Conservation (phyloP, 2,888 invertebrate species). For the Orthosia gracilis region DNA sequence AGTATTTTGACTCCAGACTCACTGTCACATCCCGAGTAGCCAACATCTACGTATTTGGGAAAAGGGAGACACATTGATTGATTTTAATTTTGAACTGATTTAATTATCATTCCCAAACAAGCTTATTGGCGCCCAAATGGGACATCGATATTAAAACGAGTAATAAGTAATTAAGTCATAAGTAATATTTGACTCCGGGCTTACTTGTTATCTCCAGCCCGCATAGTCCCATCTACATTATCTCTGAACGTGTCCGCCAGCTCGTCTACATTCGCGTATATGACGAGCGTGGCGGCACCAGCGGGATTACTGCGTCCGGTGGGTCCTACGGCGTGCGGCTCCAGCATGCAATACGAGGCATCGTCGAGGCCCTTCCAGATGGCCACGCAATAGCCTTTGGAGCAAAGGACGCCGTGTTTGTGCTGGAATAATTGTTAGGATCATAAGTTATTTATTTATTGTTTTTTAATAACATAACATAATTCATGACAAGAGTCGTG, state of each 20-base stretch:
- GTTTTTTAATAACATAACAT: too few relatives aligned
- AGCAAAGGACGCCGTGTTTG: slow-evolving; percentile 82
- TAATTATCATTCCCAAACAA: too few relatives aligned
- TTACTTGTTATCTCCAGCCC: slow-evolving; percentile 81
- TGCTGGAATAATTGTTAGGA: slow-evolving; percentile 66
- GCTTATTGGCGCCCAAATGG: background rate
- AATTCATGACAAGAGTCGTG: too few relatives aligned
- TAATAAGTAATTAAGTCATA: too few relatives aligned
- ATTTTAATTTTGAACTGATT: too few relatives aligned
- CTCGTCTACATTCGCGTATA: slow-evolving; percentile 75
- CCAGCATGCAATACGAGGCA: slow-evolving; percentile 78
- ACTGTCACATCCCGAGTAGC: background rate
- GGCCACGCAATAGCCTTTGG: slow-evolving; percentile 84
- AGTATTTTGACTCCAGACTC: background rate
- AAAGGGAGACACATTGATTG: too few relatives aligned
- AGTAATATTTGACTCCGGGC: slow-evolving; percentile 21
- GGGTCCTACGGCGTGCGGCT: slow-evolving; percentile 84
- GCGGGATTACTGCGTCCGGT: slow-evolving; percentile 75
- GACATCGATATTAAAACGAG: background rate
- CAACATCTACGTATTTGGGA: too few relatives aligned
- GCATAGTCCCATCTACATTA: slow-evolving; percentile 75
- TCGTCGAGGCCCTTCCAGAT: slow-evolving; percentile 79
- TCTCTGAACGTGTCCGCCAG: slow-evolving; percentile 76
- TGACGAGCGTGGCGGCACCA: slow-evolving; percentile 78
- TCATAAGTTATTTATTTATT: too few relatives aligned